Conservation (phyloP, 2,113 vertebrate species). For the Saccopteryx bilineata region DNA sequence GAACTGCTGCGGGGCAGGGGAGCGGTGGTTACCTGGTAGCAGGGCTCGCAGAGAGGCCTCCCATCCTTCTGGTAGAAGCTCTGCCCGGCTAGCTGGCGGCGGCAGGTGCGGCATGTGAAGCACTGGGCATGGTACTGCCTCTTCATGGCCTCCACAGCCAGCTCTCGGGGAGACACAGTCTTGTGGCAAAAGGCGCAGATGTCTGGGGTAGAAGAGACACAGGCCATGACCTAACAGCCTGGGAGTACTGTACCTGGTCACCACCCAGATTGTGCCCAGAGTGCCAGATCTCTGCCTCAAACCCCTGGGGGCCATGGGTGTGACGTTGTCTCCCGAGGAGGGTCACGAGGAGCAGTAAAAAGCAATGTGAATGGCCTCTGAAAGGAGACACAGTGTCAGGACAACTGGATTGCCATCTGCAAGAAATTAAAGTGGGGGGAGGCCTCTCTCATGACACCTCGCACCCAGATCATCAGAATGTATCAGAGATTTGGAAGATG, state of each 20-base stretch:
- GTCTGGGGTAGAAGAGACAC: conserved; percentile 84
- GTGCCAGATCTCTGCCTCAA: neutral
- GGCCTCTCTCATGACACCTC: neutral
- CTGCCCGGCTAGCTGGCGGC: conserved; percentile 91
- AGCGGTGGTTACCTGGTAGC: conserved; percentile 92
- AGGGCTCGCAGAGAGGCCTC: conserved; percentile 92
- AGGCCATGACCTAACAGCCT: fast-evolving
- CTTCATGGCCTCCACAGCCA: conserved; percentile 92
- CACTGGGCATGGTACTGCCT: conserved; percentile 94
- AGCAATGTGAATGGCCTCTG: neutral
- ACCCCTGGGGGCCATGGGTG: neutral
- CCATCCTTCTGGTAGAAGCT: conserved; percentile 94
- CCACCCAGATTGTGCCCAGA: neutral
- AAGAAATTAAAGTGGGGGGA: neutral
- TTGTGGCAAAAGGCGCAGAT: conserved; percentile 97
- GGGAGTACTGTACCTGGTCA: neutral
- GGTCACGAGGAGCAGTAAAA: neutral
- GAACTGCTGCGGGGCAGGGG: neutral
- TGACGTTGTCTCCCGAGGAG: neutral
- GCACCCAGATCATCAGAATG: neutral
- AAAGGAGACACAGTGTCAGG: neutral
- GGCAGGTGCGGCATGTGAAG: conserved; percentile 95
- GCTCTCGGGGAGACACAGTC: conserved; percentile 85
- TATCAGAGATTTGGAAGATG: neutral
- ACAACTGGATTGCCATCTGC: neutral